Conservation (phyloP, 2,797 vertebrate species). For the Mus minutoides region DNA sequence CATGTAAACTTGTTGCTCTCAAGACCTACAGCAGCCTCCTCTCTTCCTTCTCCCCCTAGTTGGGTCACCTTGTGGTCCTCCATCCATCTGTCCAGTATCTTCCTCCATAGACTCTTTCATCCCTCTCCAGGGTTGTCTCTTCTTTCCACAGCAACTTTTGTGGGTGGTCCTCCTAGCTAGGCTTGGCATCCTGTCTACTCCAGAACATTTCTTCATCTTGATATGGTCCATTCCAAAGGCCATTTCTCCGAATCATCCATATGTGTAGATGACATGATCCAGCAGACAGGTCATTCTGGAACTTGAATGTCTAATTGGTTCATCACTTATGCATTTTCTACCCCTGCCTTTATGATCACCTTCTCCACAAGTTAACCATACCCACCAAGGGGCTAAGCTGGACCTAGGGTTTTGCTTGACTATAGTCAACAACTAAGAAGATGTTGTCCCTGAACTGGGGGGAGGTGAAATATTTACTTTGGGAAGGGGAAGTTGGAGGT, state of each 20-base stretch:
- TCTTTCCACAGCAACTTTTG: conserved; percentile 7
- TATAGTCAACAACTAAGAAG: not conserved
- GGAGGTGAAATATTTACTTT: not conserved
- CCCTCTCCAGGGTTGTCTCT: conserved; percentile 61
- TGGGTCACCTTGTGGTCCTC: conserved; percentile 72
- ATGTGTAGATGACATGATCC: not conserved
- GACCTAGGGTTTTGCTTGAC: not conserved
- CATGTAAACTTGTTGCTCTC: conserved; percentile 77
- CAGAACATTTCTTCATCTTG: conserved; percentile 33
- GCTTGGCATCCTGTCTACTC: conserved; percentile 36
- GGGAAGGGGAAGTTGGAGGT: not conserved
- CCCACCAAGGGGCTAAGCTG: not conserved
- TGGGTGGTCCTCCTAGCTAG: conserved; percentile 72
- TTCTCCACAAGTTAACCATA: not conserved
- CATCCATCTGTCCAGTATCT: conserved; percentile 63
- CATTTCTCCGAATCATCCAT: not conserved
- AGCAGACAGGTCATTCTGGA: not conserved
- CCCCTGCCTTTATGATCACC: not conserved
- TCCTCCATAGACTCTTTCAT: conserved; percentile 51
- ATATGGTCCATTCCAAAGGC: conserved; percentile 6
- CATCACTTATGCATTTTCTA: not conserved
- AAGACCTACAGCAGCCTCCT: conserved; percentile 81
- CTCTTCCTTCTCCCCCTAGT: conserved; percentile 55
- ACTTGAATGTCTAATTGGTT: not conserved
- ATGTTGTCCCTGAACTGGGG: not conserved